Evolutionary conservation across 2,797 vertebrate species (phyloP).

Genomic region (Simalia tracyae): DNA sequence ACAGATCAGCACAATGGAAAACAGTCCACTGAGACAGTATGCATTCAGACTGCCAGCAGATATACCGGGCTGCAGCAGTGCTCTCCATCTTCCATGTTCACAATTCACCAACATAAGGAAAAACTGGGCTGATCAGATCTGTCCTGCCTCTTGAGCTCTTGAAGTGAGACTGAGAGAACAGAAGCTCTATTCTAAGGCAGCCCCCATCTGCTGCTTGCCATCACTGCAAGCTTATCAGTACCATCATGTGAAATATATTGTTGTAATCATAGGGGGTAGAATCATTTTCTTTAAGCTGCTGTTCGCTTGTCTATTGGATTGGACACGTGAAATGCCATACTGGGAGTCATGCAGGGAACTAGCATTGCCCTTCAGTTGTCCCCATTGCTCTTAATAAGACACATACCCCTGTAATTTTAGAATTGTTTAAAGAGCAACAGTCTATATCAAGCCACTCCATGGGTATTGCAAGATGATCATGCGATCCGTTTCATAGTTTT

Average conservation of each 20-base stretch:
- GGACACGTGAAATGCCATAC: background rate
- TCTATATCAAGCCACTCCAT: background rate
- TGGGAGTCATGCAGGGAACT: background rate
- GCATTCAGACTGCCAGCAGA: background rate
- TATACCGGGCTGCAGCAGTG: background rate
- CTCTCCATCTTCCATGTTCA: background rate
- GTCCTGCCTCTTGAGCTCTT: no score
- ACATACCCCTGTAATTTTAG: slow-evolving; percentile 5
- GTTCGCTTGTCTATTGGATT: background rate
- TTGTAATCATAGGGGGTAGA: background rate
- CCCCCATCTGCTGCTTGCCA: no score
- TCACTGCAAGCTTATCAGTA: background rate
- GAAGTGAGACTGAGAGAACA: background rate
- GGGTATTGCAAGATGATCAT: slow-evolving; percentile 29
- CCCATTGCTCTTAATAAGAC: slow-evolving; percentile 48
- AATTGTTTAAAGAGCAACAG: slow-evolving; percentile 53
- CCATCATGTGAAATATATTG: background rate
- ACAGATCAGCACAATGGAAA: background rate
- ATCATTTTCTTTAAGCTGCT: slow-evolving; percentile 1
- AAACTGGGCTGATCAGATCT: no score
- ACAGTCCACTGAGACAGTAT: background rate
- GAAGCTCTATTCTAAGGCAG: background rate
- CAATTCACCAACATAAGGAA: background rate
- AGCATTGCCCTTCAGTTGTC: slow-evolving; percentile 39
- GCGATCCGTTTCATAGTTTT: slow-evolving; percentile 25